Percentiles rank a stretch among this genome's conserved stretches.
Evolutionary conservation across 2,888 invertebrate species (phyloP).

Genomic region (Neuroscelio doddi): DNA sequence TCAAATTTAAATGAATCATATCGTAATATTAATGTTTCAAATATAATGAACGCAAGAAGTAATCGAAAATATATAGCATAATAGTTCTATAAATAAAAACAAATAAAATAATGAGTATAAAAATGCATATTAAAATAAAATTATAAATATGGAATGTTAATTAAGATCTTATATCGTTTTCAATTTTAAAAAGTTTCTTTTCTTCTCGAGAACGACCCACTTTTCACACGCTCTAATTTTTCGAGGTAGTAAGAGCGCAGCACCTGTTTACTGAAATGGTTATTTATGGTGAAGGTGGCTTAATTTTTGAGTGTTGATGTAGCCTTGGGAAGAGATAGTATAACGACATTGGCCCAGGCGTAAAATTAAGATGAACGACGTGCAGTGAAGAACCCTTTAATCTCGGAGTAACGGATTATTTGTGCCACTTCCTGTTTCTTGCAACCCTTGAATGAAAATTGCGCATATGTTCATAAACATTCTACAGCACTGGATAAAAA

Average conservation of each 20-base stretch:
- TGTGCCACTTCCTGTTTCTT: constrained; percentile 48
- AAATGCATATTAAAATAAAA: no score
- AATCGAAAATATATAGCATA: no score
- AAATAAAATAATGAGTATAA: no score
- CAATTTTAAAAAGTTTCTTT: background rate
- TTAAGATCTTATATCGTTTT: no score
- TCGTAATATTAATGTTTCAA: no score
- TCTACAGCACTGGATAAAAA: constrained; percentile 8
- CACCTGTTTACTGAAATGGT: no score
- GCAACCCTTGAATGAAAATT: constrained; percentile 46
- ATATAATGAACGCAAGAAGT: no score
- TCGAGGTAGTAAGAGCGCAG: background rate
- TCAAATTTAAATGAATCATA: no score
- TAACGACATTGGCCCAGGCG: constrained; percentile 6
- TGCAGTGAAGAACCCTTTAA: constrained; percentile 44
- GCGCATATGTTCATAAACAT: constrained; percentile 29
- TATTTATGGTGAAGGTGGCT: no score
- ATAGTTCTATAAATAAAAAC: no score
- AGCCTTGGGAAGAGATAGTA: constrained; percentile 15
- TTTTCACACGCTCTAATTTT: background rate
- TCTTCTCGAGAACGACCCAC: background rate
- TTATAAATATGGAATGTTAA: no score
- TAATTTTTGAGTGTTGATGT: background rate
- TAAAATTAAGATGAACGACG: constrained; percentile 13
- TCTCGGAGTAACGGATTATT: constrained; percentile 61